These are phyloP conservation scores for Trisateles emortualis DNA, from an alignment of 2,888 invertebrate species.

Conservation along the genomic window DNA sequence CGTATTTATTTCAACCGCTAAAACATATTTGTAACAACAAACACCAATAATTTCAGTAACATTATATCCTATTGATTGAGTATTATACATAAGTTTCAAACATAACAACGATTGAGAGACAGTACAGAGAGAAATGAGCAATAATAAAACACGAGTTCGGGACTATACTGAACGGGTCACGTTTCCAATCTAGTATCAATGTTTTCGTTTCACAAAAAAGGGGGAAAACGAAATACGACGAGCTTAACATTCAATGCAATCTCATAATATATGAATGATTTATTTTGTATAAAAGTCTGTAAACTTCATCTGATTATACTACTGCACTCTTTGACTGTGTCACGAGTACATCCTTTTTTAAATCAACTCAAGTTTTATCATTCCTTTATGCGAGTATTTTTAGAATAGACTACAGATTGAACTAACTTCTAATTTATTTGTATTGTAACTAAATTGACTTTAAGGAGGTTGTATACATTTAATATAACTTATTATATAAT, in stretches of 20 bases:
- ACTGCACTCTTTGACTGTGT: background rate
- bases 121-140: constrained; percentile 35
- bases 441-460: no score
- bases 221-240: constrained; percentile 20
- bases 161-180: constrained; percentile 44
- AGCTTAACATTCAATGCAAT: constrained; percentile 39
- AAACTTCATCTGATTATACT: background rate
- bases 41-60: constrained; percentile 1
- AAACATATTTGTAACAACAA: background rate
- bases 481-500: no score
- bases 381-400: background rate
- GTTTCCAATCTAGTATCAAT: constrained; percentile 48
- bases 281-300: constrained; percentile 10
- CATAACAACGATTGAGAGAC: constrained; percentile 36
- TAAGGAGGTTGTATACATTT: no score
- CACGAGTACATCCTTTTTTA: background rate
- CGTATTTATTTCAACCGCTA: background rate
- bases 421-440: no score
- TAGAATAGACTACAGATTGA: background rate
- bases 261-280: constrained; percentile 31
- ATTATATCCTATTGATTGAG: constrained; percentile 38
- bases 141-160: constrained; percentile 34
- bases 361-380: background rate
- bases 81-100: constrained; percentile 30
- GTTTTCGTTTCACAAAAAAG: constrained; percentile 43